A percentile compares a stretch with the other conserved stretches of the same genome.
Conservation (phyloP, 2,888 invertebrate species). For the Metellina segmentata region DNA sequence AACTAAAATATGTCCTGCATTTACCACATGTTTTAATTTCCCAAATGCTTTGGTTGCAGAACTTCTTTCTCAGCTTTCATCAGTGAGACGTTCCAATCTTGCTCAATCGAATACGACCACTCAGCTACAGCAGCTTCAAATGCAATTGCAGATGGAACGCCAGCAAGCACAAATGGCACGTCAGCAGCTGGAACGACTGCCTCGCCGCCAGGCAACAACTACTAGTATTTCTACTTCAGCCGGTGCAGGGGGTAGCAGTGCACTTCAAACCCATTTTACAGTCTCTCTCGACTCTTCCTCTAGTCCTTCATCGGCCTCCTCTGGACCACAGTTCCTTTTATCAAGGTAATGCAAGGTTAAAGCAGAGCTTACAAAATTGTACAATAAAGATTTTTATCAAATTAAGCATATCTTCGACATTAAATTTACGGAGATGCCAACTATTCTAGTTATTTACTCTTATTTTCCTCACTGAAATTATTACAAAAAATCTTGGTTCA, state of each 20-base stretch:
- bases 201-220: constrained; percentile 84
- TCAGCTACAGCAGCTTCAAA: constrained; percentile 92
- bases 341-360: constrained; percentile 64
- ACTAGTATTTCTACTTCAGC: constrained; percentile 62
- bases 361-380: background rate
- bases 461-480: too few relatives aligned
- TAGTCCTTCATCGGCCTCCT: constrained; percentile 74
- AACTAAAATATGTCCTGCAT: too few relatives aligned
- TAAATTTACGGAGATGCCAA: too few relatives aligned
- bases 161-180: constrained; percentile 92
- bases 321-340: constrained; percentile 76
- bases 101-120: constrained; percentile 78
- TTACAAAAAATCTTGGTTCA: too few relatives aligned
- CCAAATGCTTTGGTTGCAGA: constrained; percentile 82
- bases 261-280: constrained; percentile 70
- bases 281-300: constrained; percentile 71
- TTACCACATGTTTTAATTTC: too few relatives aligned
- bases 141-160: constrained; percentile 95
- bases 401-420: too few relatives aligned
- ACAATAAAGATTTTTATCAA: too few relatives aligned
- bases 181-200: constrained; percentile 93
- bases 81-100: constrained; percentile 87
- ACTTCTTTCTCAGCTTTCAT: constrained; percentile 95
- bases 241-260: constrained; percentile 63
- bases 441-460: too few relatives aligned